Evolutionary conservation across 2,888 invertebrate species (phyloP), one percentile per base, ranked within the genome.

Genomic region (Ypsolopha sequella): DNA sequence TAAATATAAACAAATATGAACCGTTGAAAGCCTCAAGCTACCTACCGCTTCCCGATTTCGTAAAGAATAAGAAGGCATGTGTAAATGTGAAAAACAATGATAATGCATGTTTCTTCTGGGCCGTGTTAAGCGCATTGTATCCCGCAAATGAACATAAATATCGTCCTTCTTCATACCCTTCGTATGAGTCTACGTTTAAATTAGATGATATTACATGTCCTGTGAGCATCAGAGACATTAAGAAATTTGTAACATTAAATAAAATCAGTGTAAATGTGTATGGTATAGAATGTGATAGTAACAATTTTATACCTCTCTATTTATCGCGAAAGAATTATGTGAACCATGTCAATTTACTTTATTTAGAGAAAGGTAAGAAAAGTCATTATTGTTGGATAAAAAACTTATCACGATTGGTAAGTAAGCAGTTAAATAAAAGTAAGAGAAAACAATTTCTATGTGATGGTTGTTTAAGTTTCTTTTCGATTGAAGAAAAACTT

Each of bases 191-290:
- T 53, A 59, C 60, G 54, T 41, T 62, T 0, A 60, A 62, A 36
- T 61, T 61, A 51, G 41, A 54, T 33, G 54, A 54, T 24, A 53
- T 67, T 44, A 41, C 50, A 10, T 61, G 62, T 36, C 63, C 64
- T 1, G 53, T 64, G 9, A 58, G 60, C 51, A 47, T 60, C 39
- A 50, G 39, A 35, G 62, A 61, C 50, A 59, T 66, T 46, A 6
- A 41, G 39, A 61, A 60, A 58, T 50, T 62, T 36, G 62, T 63
- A 51, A 53, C 51, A 43, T 48, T 55, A 51, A 64, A 63, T 51
- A 48, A 61, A 50, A 53, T 64, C 6, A 62, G 62, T 52, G 56
- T 61, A 10, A 62, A 63, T 51, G 60, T 64, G 39, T 64, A 59
- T 53, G 59, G 60, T 11, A 54, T 66, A 54, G 58, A 62, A 50